Evolutionary conservation across 2,113 vertebrate genomes (phyloP).

Genomic region (Trichomycterus rosablanca): DNA sequence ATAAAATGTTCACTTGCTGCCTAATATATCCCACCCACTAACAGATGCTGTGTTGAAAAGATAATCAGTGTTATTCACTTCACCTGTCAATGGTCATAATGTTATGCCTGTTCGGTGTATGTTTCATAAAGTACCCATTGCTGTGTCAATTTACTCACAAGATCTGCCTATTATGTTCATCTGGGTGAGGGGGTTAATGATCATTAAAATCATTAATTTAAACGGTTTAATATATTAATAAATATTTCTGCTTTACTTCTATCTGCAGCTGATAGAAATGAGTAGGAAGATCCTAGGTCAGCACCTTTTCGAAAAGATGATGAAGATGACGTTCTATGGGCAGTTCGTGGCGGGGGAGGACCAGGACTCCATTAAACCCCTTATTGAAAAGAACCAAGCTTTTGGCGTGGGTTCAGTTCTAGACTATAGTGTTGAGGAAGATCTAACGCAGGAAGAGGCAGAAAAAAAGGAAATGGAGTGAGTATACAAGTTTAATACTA

Average conservation of each 20-base stretch:
- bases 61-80: too few relatives aligned
- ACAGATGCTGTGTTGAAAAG: too few relatives aligned
- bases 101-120: too few relatives aligned
- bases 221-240: too few relatives aligned
- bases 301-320: conserved; percentile 73
- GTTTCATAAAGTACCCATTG: too few relatives aligned
- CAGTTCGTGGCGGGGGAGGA: conserved; percentile 93
- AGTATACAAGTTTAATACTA: conserved; percentile 50
- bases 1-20: too few relatives aligned
- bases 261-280: conserved; percentile 67
- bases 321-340: conserved; percentile 93
- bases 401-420: conserved; percentile 84
- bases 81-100: too few relatives aligned
- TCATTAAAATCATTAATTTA: too few relatives aligned
- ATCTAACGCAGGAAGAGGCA: conserved; percentile 68
- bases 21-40: too few relatives aligned
- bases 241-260: not conserved
- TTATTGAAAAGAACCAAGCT: conserved; percentile 76
- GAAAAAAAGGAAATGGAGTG: conserved; percentile 70
- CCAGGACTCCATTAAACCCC: conserved; percentile 76
- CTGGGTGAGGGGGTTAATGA: too few relatives aligned
- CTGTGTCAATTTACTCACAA: too few relatives aligned
- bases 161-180: too few relatives aligned
- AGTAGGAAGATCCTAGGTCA: conserved; percentile 73
- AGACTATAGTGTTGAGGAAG: conserved; percentile 87